Conservation (phyloP, 2,113 vertebrate genomes). For the Poecile atricapillus region DNA sequence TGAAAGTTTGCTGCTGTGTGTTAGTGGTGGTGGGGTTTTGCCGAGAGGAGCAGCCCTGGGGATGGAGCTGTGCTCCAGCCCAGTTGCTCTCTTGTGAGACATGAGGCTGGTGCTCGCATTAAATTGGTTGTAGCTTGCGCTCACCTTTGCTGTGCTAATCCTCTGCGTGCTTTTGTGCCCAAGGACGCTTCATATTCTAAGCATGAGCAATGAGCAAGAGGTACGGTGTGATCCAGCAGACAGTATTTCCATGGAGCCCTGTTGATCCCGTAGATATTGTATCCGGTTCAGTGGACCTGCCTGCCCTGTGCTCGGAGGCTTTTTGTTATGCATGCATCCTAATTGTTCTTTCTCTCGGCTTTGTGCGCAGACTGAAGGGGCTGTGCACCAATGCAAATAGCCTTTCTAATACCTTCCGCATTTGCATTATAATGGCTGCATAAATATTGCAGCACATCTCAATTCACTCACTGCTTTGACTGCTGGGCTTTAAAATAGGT, state of each 20-base stretch:
- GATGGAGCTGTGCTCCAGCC: background rate
- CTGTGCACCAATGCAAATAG: slow-evolving; percentile 17
- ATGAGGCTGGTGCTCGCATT: rapidly evolving
- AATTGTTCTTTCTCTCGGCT: slow-evolving; percentile 21
- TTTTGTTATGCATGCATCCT: slow-evolving; percentile 14
- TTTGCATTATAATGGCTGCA: slow-evolving; percentile 48
- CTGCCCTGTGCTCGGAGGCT: background rate
- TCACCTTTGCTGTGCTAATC: background rate
- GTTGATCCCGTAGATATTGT: background rate
- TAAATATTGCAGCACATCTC: slow-evolving; percentile 40
- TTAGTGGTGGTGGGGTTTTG: background rate
- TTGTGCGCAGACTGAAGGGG: background rate
- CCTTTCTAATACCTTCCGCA: background rate
- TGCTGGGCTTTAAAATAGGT: slow-evolving; percentile 7
- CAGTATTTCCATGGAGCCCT: background rate
- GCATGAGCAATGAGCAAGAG: rapidly evolving
- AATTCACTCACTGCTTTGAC: background rate
- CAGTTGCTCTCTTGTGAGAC: background rate
- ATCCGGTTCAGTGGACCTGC: slow-evolving; percentile 13
- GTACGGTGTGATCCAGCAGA: background rate
- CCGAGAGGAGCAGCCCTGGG: background rate
- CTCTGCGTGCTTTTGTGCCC: background rate
- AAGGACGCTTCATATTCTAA: background rate
- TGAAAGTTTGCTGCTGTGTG: background rate
- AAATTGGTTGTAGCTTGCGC: background rate